Conservation (phyloP, 2,888 invertebrate genomes). For the Pedicia rivosa region DNA sequence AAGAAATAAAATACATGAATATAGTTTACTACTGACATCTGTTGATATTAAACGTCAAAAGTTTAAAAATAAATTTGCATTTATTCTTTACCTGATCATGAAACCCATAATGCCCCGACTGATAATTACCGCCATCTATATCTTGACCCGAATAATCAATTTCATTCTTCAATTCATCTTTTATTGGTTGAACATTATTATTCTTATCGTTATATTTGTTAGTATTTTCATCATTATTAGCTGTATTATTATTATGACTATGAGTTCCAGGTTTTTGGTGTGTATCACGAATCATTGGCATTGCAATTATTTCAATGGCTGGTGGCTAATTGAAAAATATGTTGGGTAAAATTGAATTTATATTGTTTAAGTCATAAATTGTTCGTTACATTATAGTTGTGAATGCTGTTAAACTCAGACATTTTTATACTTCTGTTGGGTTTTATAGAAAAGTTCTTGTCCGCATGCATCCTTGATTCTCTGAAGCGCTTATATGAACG, state of each 20-base stretch:
- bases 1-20: no score
- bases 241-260: constrained; percentile 6
- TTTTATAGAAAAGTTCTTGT: no score
- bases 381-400: no score
- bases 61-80: not conserved
- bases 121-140: not conserved
- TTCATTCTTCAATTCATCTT: constrained; percentile 5
- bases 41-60: no score
- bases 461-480: no score
- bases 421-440: no score
- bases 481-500: no score
- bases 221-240: not conserved
- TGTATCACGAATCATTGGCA: constrained; percentile 17
- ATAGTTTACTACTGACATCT: no score
- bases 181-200: not conserved
- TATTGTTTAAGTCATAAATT: no score
- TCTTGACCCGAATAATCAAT: not conserved
- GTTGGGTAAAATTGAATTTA: no score
- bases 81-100: constrained; percentile 1
- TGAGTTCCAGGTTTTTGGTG: constrained; percentile 7
- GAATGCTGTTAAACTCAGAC: no score
- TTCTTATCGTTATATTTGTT: not conserved
- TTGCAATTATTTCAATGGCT: constrained; percentile 17
- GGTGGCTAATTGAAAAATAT: constrained; percentile 16
- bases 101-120: not conserved